phyloP scores from a whole-genome alignment of 2,797 vertebrate genomes.

The Arnoldichthys spilopterus region DNA sequence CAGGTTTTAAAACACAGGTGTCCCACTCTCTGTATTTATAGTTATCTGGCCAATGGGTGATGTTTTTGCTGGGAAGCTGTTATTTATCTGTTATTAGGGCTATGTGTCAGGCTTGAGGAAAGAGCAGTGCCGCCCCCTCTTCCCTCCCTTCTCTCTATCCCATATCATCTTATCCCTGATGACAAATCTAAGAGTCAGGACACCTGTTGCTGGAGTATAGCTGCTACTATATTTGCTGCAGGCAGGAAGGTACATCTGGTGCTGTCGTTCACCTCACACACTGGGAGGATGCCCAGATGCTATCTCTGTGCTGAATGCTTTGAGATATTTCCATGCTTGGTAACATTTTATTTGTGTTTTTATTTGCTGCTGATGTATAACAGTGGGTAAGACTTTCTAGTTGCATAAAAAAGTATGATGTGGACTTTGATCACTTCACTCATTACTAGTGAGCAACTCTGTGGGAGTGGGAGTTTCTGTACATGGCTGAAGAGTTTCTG shows the following conservation, averaged over 20 bases:
- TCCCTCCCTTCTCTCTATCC: not conserved
- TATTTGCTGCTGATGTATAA: not conserved
- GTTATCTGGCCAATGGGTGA: conserved; percentile 5
- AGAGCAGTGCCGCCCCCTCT: conserved; percentile 5
- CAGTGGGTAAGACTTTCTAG: not conserved
- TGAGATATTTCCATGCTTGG: conserved; percentile 12
- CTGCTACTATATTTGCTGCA: conserved; percentile 27
- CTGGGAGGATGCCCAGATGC: not conserved
- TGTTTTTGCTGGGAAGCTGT: conserved; percentile 12
- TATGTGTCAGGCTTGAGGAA: not conserved
- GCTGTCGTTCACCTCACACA: not conserved
- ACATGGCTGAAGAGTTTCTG: not conserved
- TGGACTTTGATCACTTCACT: not conserved
- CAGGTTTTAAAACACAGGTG: conserved; percentile 20
- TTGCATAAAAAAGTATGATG: not conserved
- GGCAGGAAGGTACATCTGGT: not conserved
- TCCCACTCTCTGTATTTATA: conserved; percentile 27
- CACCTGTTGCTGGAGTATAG: conserved; percentile 37
- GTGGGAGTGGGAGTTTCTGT: not conserved
- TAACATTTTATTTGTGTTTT: not conserved
- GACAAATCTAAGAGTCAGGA: conserved; percentile 35
- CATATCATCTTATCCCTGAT: conserved; percentile 15
- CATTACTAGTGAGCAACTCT: not conserved
- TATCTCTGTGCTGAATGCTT: not conserved
- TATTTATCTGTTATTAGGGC: conserved; percentile 18